Conservation (phyloP, 2,888 invertebrate genomes). For the Andrena minutula region DNA sequence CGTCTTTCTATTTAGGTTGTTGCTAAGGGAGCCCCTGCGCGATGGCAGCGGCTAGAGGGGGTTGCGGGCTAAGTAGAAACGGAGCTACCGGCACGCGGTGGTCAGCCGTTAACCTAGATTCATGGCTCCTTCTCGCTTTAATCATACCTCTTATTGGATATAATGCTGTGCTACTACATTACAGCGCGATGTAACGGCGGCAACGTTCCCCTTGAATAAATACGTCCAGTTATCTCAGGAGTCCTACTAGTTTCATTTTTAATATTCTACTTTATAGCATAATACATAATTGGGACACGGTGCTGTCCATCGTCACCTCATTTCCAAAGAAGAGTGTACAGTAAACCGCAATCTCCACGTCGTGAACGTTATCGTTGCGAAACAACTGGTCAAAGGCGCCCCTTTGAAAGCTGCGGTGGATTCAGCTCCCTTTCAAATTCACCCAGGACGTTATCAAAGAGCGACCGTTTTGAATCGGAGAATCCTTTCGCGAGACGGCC, state of each 20-base stretch:
- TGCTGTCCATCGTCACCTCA: background rate
- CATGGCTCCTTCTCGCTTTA: constrained; percentile 37
- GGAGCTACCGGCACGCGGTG: constrained; percentile 48
- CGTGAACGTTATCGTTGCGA: constrained; percentile 11
- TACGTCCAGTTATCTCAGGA: background rate
- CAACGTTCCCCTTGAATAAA: background rate
- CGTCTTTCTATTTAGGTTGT: constrained; percentile 73
- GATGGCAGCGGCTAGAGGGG: constrained; percentile 30
- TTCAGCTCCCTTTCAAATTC: constrained; percentile 18
- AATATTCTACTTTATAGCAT: background rate
- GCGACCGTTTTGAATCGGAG: constrained; percentile 10
- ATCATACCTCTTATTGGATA: constrained; percentile 28
- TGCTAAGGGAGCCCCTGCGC: constrained; percentile 66
- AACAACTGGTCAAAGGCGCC: constrained; percentile 5
- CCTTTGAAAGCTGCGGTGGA: background rate
- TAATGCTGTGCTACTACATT: background rate
- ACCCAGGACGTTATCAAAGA: constrained; percentile 31
- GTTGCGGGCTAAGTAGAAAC: constrained; percentile 59
- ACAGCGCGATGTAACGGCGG: too few relatives aligned
- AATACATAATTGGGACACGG: too few relatives aligned
- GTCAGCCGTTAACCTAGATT: constrained; percentile 71
- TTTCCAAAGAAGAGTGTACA: background rate
- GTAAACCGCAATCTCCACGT: constrained; percentile 3
- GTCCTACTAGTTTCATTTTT: background rate
- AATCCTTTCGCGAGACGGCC: constrained; percentile 1